Conservation (phyloP, 1,140 invertebrate genomes). For the Pygmarrhopalites habei region DNA sequence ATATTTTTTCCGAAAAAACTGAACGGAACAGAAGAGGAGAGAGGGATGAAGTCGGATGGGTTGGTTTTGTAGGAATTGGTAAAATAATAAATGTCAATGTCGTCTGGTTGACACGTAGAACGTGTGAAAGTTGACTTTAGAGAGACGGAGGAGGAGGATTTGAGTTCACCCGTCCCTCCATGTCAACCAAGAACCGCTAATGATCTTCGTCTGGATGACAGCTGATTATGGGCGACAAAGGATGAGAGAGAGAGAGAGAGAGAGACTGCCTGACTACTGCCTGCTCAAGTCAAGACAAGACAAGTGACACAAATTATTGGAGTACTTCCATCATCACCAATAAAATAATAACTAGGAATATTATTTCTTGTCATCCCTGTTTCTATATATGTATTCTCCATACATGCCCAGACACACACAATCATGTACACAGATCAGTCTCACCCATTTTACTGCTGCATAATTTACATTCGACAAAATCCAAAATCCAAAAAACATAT, state of each 20-base stretch:
- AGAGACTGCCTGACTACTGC: neutral
- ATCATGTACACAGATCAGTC: too few species aligned
- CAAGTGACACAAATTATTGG: slow-evolving; percentile 34
- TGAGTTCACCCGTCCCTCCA: slow-evolving; percentile 2
- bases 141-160: neutral
- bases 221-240: slow-evolving; percentile 1
- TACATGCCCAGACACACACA: too few species aligned
- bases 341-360: slow-evolving; percentile 22
- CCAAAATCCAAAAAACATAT: too few species aligned
- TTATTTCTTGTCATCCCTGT: too few species aligned
- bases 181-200: slow-evolving; percentile 33
- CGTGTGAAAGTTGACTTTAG: slow-evolving; percentile 28
- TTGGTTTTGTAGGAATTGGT: neutral
- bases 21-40: neutral
- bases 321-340: slow-evolving; percentile 19
- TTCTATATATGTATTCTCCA: too few species aligned
- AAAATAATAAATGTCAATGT: slow-evolving; percentile 9
- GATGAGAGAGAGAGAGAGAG: neutral
- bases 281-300: slow-evolving; percentile 1
- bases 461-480: too few species aligned
- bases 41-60: neutral
- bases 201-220: slow-evolving; percentile 26
- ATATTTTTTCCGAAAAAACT: neutral
- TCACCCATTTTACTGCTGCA: too few species aligned
- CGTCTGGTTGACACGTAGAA: slow-evolving; percentile 24